Evolutionary conservation across 2,113 vertebrate species (phyloP).

Genomic region (Clinocottus analis): DNA sequence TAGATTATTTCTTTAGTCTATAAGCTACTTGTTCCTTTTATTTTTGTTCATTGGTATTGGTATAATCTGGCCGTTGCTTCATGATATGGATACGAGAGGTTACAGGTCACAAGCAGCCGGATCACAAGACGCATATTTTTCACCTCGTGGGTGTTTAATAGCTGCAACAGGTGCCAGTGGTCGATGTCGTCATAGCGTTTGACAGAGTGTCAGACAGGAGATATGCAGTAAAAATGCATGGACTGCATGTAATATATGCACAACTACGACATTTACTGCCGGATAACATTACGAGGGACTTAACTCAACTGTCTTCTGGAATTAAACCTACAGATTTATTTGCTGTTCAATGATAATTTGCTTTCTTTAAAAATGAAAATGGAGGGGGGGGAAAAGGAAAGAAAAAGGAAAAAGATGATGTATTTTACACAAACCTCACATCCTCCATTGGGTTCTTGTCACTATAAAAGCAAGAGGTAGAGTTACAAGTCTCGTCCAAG

Average conservation of each 20-base stretch:
- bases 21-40: too few relatives aligned
- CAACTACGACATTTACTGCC: conserved; percentile 25
- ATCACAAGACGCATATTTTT: conserved; percentile 30
- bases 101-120: conserved; percentile 1
- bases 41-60: too few relatives aligned
- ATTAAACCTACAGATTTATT: conserved; percentile 23
- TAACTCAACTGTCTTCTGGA: background rate
- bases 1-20: too few relatives aligned
- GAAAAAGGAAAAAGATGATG: background rate
- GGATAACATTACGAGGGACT: conserved; percentile 14
- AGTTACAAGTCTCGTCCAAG: conserved; percentile 45
- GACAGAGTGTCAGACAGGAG: conserved; percentile 15
- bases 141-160: conserved; percentile 23
- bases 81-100: background rate
- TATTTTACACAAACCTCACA: conserved; percentile 23
- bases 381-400: background rate
- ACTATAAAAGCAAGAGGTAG: conserved; percentile 23
- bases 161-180: conserved; percentile 21
- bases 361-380: conserved; percentile 7
- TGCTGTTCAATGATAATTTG: conserved; percentile 9
- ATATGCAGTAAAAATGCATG: background rate
- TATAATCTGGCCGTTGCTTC: background rate
- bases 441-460: background rate
- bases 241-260: conserved; percentile 9
- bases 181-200: conserved; percentile 3